Percentiles rank a stretch among this genome's conserved stretches.
phyloP scores from a whole-genome alignment of 2,888 invertebrate genomes.

The Brachyopa scutellaris region DNA sequence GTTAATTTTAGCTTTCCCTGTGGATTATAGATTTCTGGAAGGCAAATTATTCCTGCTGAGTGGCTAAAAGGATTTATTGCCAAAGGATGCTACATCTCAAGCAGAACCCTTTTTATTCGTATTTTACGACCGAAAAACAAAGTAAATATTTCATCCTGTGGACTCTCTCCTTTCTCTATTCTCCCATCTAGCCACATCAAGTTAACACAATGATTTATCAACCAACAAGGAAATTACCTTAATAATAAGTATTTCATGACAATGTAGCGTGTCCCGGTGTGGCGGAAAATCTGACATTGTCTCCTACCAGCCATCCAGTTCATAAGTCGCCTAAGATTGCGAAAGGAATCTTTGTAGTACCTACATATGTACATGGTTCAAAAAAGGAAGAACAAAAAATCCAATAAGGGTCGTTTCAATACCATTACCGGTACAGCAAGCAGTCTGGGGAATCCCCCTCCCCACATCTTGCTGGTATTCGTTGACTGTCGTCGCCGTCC shows the following conservation, averaged over 20 bases:
- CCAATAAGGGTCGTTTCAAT: slow-evolving; percentile 24
- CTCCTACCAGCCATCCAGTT: background rate
- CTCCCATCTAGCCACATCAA: no score
- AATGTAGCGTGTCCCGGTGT: background rate
- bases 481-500: slow-evolving; percentile 11
- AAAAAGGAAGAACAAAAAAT: background rate
- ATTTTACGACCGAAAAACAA: no score
- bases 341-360: slow-evolving; percentile 18
- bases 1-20: no score
- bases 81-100: no score
- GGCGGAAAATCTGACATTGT: slow-evolving; percentile 2
- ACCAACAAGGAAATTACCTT: slow-evolving; percentile 27
- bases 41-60: no score
- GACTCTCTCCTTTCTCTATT: no score
- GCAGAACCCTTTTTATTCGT: no score
- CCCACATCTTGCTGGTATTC: background rate
- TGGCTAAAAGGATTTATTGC: no score
- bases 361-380: no score
- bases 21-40: no score
- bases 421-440: slow-evolving; percentile 1
- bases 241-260: slow-evolving; percentile 30
- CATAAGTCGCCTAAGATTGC: background rate
- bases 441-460: background rate
- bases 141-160: no score
- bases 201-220: slow-evolving; percentile 22